These are phyloP conservation scores for Sesamia inferens DNA, from an alignment of 2,888 invertebrate species.

Conservation along the genomic window DNA sequence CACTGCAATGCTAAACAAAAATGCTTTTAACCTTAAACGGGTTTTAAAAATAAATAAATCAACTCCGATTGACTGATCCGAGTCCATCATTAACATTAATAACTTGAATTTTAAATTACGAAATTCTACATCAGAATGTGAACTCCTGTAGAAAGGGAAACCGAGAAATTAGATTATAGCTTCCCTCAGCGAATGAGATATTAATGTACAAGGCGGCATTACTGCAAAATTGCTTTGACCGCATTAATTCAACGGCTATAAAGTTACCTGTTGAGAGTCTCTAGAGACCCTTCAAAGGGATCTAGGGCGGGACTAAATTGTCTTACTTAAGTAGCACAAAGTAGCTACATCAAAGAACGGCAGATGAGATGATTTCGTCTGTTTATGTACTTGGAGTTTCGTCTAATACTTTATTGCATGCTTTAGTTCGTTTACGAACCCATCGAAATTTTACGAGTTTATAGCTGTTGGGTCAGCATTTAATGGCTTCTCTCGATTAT, in stretches of 20 bases:
- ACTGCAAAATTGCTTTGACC: conserved; percentile 81
- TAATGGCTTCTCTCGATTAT: conserved; percentile 25
- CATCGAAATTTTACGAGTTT: conserved; percentile 59
- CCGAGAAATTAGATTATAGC: conserved; percentile 71
- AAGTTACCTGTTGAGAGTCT: conserved; percentile 84
- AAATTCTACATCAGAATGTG: conserved; percentile 41
- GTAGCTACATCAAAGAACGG: conserved; percentile 75
- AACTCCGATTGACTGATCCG: conserved; percentile 27
- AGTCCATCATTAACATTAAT: conserved; percentile 47
- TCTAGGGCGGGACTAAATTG: conserved; percentile 79
- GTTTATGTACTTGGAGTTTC: conserved; percentile 62
- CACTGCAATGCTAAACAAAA: conserved; percentile 36
- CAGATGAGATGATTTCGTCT: conserved; percentile 53
- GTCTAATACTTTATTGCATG: conserved; percentile 58
- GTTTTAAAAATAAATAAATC: conserved; percentile 39
- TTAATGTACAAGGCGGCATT: conserved; percentile 73
- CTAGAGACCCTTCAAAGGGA: conserved; percentile 79
- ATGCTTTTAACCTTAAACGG: conserved; percentile 39
- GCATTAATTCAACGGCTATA: conserved; percentile 81
- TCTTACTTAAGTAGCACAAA: conserved; percentile 77
- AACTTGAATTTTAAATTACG: conserved; percentile 46
- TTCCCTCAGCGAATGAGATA: conserved; percentile 72
- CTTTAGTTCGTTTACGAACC: conserved; percentile 57
- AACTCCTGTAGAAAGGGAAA: conserved; percentile 51
- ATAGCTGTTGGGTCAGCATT: conserved; percentile 29